Evolutionary conservation across 2,888 invertebrate species (phyloP), one percentile per base, ranked within the genome.

Genomic region (Glomeris marginata): DNA sequence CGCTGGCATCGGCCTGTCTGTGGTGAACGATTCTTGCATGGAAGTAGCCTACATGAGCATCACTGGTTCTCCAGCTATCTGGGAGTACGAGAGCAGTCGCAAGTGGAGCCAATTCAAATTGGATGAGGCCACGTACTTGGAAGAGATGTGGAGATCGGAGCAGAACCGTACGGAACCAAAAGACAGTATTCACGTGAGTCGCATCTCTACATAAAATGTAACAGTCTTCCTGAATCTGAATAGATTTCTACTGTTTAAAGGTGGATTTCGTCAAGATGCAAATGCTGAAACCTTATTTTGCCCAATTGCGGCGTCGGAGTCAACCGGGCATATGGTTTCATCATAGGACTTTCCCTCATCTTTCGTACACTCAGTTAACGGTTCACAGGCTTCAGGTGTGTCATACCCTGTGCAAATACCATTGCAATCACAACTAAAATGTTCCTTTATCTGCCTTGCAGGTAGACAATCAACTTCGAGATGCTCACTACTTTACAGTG

Each of bases 211-310:
- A 16, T 6, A 38, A 5, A 45, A 35, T 3, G 8, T 15, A 34
- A n/a, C 45, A 34, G 21, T 6, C 20, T 41, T 41, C 4, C 15
- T 41, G 5, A 2, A 38, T 34, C 15, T 3, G 36, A 34, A 10
- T 16, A 28, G 37, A 15, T 41, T 10, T 41, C 34, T 44, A 47
- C 49, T 44, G 18, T 22, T 51, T 56, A 69, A 51, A 84, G 72
- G 79, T 84, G 49, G 84, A 86, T 63, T 75, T 87, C 57, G 77
- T 77, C 45, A 83, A 81, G 64, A 85, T 87, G 85, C 81, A 81
- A 58, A 84, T 87, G 82, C 78, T 81, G 0, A 84, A 84, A 63
- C 86, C 87, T 1, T 85, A 84, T 66, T 84, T 81, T 61, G 84
- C 84, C 0, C 81, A 82, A 60, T 64, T 87, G 21, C 67, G 81